Percentiles rank a stretch among this genome's conserved stretches.
These are phyloP conservation scores for Miltochrista miniata DNA, from an alignment of 2,888 invertebrate species.

Conservation along the genomic window DNA sequence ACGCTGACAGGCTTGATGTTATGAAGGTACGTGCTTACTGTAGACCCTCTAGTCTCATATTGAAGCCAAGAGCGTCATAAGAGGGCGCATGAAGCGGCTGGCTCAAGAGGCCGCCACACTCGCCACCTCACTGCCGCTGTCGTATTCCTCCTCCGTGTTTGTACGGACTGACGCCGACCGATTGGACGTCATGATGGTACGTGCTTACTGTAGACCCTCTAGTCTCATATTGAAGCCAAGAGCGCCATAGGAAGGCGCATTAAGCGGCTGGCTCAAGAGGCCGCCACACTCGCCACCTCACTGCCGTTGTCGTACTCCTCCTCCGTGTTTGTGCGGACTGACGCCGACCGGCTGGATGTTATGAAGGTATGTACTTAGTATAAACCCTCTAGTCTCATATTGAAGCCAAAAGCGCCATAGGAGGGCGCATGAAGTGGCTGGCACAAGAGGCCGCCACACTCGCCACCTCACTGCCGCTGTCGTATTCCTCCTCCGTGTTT, in stretches of 20 bases:
- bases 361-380: not conserved
- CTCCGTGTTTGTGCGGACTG: slow-evolving; percentile 97
- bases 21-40: not conserved
- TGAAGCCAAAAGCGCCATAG: slow-evolving; percentile 93
- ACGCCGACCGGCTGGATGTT: slow-evolving; percentile 95
- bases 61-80: slow-evolving; percentile 93
- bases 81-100: slow-evolving; percentile 93
- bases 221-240: too few relatives aligned
- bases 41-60: too few relatives aligned
- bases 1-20: slow-evolving; percentile 95
- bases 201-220: too few relatives aligned
- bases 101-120: slow-evolving; percentile 98
- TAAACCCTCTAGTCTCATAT: too few relatives aligned
- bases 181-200: slow-evolving; percentile 95
- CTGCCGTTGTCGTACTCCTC: slow-evolving; percentile 96
- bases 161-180: slow-evolving; percentile 97
- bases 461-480: slow-evolving; percentile 95
- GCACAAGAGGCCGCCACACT: slow-evolving; percentile 98
- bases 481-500: slow-evolving; percentile 97
- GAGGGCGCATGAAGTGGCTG: slow-evolving; percentile 93
- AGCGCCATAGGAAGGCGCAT: slow-evolving; percentile 93
- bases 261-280: slow-evolving; percentile 96
- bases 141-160: slow-evolving; percentile 97
- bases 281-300: slow-evolving; percentile 95
- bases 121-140: slow-evolving; percentile 95